Evolutionary conservation across 2,888 invertebrate genomes (phyloP).

Genomic region (Nephrotoma flavescens): DNA sequence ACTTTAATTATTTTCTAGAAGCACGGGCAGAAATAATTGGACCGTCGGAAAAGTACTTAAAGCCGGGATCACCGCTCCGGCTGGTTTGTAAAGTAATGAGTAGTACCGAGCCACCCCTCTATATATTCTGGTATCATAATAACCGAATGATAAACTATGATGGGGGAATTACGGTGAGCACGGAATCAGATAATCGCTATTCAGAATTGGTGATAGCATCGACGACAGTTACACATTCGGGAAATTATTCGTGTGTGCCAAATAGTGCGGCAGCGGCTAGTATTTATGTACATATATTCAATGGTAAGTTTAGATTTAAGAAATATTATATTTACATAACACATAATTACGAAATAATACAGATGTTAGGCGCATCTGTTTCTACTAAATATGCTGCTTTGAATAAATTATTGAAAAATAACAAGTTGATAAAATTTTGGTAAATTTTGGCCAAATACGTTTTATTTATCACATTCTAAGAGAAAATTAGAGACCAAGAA

Average conservation of each 20-base stretch:
- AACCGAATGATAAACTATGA: conserved; percentile 88
- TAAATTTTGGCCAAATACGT: too few relatives aligned
- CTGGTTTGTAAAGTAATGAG: conserved; percentile 70
- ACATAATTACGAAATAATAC: too few relatives aligned
- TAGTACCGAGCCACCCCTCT: conserved; percentile 71
- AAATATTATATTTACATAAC: background rate
- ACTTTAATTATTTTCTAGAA: conserved; percentile 35
- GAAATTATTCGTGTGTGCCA: conserved; percentile 79
- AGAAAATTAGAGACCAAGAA: too few relatives aligned
- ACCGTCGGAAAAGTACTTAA: conserved; percentile 70
- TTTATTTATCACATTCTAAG: too few relatives aligned
- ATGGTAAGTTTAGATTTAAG: conserved; percentile 42
- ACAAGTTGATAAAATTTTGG: too few relatives aligned
- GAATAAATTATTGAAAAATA: too few relatives aligned
- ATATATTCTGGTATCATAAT: conserved; percentile 80
- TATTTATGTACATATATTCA: conserved; percentile 79
- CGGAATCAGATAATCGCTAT: conserved; percentile 45
- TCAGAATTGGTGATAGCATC: conserved; percentile 31
- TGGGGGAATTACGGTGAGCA: conserved; percentile 74
- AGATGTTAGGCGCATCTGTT: too few relatives aligned
- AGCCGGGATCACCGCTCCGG: conserved; percentile 69
- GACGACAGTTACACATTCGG: conserved; percentile 54
- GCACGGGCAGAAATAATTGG: conserved; percentile 77
- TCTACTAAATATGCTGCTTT: too few relatives aligned
- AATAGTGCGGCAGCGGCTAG: conserved; percentile 79